Conservation (phyloP, 1,140 invertebrate genomes). For the Bombus breviceps region DNA sequence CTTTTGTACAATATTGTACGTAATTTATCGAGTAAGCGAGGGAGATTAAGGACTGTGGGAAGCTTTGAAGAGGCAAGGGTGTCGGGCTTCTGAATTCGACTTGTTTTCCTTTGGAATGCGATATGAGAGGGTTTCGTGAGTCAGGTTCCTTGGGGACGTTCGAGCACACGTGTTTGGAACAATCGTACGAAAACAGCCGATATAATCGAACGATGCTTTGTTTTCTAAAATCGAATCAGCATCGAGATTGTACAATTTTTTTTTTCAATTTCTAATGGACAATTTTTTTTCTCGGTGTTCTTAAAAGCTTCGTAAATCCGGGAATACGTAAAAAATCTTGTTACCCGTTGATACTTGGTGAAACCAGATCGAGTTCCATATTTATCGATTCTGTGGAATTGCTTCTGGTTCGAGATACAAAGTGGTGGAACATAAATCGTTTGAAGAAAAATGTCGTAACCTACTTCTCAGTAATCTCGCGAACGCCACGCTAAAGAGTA, state of each 20-base stretch:
- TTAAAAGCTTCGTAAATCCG: no score
- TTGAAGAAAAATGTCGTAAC: not conserved
- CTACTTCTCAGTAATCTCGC: not conserved
- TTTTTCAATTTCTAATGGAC: accelerated
- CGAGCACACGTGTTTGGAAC: not conserved
- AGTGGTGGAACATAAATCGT: not conserved
- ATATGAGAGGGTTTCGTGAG: not conserved
- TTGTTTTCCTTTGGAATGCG: slow-evolving; percentile 27
- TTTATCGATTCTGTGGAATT: not conserved
- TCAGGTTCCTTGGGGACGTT: not conserved
- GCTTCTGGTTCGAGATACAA: not conserved
- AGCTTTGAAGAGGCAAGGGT: not conserved
- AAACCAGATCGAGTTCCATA: no score
- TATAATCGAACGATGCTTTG: not conserved
- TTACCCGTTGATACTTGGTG: no score
- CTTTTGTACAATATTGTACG: not conserved
- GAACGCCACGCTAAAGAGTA: not conserved
- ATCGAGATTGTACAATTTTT: no score
- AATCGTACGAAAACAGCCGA: not conserved
- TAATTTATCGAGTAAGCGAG: not conserved
- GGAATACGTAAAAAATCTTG: no score
- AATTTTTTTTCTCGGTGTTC: accelerated
- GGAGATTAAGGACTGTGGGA: not conserved
- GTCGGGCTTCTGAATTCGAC: not conserved
- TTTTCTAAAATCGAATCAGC: not conserved